Percentiles rank a stretch among this genome's conserved stretches.
Conservation (phyloP, 2,888 invertebrate genomes). For the Trichogramma dendrolimi region DNA sequence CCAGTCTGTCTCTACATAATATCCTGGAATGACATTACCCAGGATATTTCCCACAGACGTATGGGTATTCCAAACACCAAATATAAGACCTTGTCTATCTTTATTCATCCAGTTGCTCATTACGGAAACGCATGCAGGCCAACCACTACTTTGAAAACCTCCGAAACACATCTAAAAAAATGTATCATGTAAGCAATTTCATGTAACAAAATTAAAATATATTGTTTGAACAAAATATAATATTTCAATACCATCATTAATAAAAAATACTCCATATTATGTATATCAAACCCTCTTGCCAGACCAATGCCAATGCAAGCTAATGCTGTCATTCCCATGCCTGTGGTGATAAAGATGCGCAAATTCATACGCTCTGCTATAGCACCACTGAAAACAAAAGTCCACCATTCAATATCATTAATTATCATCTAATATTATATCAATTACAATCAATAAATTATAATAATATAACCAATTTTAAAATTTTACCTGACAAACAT, state of each 20-base stretch:
- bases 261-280: slow-evolving; percentile 76
- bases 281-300: slow-evolving; percentile 76
- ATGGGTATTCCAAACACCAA: slow-evolving; percentile 96
- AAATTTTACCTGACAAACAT: slow-evolving; percentile 73
- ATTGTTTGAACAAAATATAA: not conserved
- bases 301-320: slow-evolving; percentile 69
- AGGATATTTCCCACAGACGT: slow-evolving; percentile 93
- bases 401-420: slow-evolving; percentile 4
- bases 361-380: slow-evolving; percentile 88
- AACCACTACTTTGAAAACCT: slow-evolving; percentile 87
- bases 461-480: slow-evolving; percentile 21
- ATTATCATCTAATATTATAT: slow-evolving; percentile 6
- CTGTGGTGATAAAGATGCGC: slow-evolving; percentile 82
- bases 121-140: slow-evolving; percentile 91
- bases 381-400: slow-evolving; percentile 63
- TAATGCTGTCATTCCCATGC: slow-evolving; percentile 84
- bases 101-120: slow-evolving; percentile 98
- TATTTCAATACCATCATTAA: slow-evolving; percentile 67
- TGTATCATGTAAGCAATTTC: slow-evolving; percentile 4
- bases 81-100: slow-evolving; percentile 83
- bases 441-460: not conserved
- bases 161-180: slow-evolving; percentile 66
- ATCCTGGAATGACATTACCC: slow-evolving; percentile 83
- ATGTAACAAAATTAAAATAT: not conserved
- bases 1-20: slow-evolving; percentile 85